These are phyloP conservation scores for Tryphoninae sp. DNA, from an alignment of 2,888 invertebrate genomes.

Conservation along the genomic window DNA sequence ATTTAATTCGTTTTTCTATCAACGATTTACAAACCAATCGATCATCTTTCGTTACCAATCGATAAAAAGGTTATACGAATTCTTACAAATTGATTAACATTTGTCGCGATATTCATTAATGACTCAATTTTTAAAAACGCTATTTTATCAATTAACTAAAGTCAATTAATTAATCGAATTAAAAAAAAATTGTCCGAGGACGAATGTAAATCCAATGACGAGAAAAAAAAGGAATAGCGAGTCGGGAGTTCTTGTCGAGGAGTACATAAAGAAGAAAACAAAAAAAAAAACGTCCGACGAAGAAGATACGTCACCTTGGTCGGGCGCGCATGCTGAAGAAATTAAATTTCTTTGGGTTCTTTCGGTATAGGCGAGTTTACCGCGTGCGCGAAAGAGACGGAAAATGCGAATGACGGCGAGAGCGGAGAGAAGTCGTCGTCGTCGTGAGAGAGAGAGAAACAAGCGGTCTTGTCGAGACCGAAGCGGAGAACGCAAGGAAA, in stretches of 20 bases:
- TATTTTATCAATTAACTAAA: too few relatives aligned
- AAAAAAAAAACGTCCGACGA: slow-evolving; percentile 30
- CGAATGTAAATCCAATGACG: too few relatives aligned
- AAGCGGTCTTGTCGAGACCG: neutral
- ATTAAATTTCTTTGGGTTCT: slow-evolving; percentile 73
- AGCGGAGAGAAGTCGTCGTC: slow-evolving; percentile 33
- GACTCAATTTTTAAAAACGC: too few relatives aligned
- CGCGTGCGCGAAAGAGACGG: slow-evolving; percentile 48
- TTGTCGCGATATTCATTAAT: too few relatives aligned
- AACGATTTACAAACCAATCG: too few relatives aligned
- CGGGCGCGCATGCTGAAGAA: slow-evolving; percentile 76
- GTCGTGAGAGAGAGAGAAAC: slow-evolving; percentile 31
- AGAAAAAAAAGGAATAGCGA: slow-evolving; percentile 6
- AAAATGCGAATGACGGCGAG: slow-evolving; percentile 32
- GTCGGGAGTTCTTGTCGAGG: slow-evolving; percentile 29
- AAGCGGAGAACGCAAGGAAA: slow-evolving; percentile 7
- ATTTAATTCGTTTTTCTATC: too few relatives aligned
- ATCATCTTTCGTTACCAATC: too few relatives aligned
- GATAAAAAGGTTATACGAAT: too few relatives aligned
- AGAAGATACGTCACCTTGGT: slow-evolving; percentile 70
- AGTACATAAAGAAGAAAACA: neutral
- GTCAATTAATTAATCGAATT: too few relatives aligned
- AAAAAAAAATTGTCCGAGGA: too few relatives aligned
- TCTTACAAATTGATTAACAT: too few relatives aligned
- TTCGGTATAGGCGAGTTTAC: slow-evolving; percentile 2